Base-by-base conservation (phyloP, 2,888 invertebrate species). In the Dusona sp. region DNA sequence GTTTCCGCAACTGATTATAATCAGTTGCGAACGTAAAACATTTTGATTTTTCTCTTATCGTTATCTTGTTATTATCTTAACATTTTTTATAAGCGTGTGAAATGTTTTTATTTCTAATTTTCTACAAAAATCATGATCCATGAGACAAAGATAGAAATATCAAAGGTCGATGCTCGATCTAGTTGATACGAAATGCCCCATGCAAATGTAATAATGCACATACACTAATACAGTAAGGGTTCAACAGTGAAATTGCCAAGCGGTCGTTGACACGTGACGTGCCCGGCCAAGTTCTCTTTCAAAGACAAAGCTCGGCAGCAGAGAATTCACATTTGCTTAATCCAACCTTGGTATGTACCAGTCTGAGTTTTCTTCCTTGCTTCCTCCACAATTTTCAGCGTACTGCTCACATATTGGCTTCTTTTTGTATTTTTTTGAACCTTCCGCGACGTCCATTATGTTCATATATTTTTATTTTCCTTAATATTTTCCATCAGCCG, bases 181-280 rank as follows among this genome's bases (percentile, higher is more conserved):
- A 29, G 29, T 70, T 29, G 19, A 16, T 16, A 13, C 22, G 29
- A 48, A 33, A 70, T 29, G 19, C 25, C 70, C 70, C 70, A 33
- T 75, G 48, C 72, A 73, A 48, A 51, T 68, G 57, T 68, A 48
- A 83, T 73, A 45, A 72, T 29, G 33, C 72, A 78, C 33, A 25
- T 25, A 61, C 4, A 64, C 45, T 65, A 65, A 38, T 65, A 19
- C 13, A 65, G 3, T 36, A 11, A 38, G 79, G 51, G 42, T 54
- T 33, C 77, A 77, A 73, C 67, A 68, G 61, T 67, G 78, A 61
- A 82, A 82, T 73, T 78, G 57, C 61, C 51, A 61, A 54, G 85
- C 72, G 85, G 85, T 85, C 85, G 85, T 78, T 78, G 85, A 81
- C 85, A 67, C 67, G 85, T 78, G 85, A 82, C 81, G 73, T 51